Evolutionary conservation across 1,140 invertebrate genomes (phyloP), one percentile per base, ranked within the genome.

Genomic region (Papilio polytes): DNA sequence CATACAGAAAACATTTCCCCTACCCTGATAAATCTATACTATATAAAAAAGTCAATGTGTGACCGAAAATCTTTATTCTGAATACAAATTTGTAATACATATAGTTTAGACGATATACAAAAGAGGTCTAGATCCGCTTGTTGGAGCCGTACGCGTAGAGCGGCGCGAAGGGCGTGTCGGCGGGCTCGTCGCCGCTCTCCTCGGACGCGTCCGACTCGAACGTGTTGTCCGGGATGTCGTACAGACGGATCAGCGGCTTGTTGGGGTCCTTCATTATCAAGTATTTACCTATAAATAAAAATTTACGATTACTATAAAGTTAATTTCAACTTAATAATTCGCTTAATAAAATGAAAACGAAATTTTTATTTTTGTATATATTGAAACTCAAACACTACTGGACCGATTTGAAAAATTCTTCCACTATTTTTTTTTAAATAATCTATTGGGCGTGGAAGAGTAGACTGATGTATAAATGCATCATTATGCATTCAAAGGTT

Each of bases 251-350:
- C 95, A 99, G 97, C 3, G 98, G 98, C 97, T 99, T 99, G 94
- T 99, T 99, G 1, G 99, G 99, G 95, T 99, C 99, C 94, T 99
- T 99, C 98, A 99, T 98, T 82, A 99, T 99, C 79, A 99, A 96
- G 94, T 99, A 99, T 94, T 98, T 98, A 82, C 95, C 95, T 95
- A 88, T 4, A 90, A 84, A 82, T 13, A 81, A 41, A 41, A 41
- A 8, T 41, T 6, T 3, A 41, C 7, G 36, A 41, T 41, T 4
- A 41, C 6, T 41, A 41, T 41, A 36, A 36, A 41, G 36, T 41
- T 0, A 41, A 8, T 8, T 41, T 41, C 8, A 41, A 41, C 36
- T 8, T 8, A 41, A 41, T 41, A 41, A 4, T 36, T 36, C 4
- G 6, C 36, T 41, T 26, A 26, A 26, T 26, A 26, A 41, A 7